These are phyloP conservation scores for Baryphthengus martii DNA, from an alignment of 2,113 vertebrate species.

Conservation along the genomic window DNA sequence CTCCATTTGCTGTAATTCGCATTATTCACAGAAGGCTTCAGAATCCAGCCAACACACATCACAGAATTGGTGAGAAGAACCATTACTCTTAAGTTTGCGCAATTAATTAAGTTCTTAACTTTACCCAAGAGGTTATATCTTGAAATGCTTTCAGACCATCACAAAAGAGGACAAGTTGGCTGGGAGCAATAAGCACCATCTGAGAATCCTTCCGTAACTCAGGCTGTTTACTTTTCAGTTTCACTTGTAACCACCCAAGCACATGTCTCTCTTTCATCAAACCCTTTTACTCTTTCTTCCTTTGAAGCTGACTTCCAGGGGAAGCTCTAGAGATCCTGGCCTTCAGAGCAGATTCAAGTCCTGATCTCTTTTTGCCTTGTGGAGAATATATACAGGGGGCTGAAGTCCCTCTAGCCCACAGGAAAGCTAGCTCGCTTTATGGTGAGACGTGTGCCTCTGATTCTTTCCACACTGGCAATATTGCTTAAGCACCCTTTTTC, in stretches of 20 bases:
- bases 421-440: background rate
- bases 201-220: background rate
- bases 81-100: background rate
- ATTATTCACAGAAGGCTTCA: background rate
- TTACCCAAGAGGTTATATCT: background rate
- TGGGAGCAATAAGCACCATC: conserved; percentile 5
- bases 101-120: conserved; percentile 18
- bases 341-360: background rate
- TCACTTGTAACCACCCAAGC: background rate
- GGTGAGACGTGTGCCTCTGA: background rate
- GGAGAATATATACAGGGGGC: background rate
- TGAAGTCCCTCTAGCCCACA: background rate
- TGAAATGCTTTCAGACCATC: conserved; percentile 5
- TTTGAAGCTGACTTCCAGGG: background rate
- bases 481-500: background rate
- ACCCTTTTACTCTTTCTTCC: background rate
- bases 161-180: background rate
- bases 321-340: background rate
- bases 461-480: background rate
- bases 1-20: background rate
- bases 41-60: background rate
- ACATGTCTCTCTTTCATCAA: background rate
- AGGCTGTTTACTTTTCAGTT: background rate
- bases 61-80: background rate
- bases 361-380: background rate